Percentiles rank a stretch among this genome's conserved stretches.
Conservation (phyloP, 2,113 vertebrate genomes). For the Aptenodytes forsteri region DNA sequence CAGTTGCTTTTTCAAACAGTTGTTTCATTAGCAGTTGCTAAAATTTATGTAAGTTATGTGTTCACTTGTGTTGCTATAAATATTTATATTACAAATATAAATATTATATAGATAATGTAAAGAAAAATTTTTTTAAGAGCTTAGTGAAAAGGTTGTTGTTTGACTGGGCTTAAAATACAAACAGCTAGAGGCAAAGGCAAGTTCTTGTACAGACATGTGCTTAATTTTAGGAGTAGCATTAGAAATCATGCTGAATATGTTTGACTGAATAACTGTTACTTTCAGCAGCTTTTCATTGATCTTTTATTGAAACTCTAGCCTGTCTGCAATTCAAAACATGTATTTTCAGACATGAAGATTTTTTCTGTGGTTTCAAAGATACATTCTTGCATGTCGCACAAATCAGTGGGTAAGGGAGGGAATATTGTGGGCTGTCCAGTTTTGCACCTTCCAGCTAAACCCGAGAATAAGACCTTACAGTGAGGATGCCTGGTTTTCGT, state of each 20-base stretch:
- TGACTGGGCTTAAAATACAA: not conserved
- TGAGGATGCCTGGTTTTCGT: not conserved
- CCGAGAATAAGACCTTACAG: not conserved
- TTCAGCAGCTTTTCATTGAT: not conserved
- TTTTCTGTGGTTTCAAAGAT: not conserved
- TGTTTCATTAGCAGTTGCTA: not conserved
- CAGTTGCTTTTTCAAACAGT: not conserved
- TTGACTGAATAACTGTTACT: not conserved
- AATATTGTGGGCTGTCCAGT: not conserved
- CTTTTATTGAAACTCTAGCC: not conserved
- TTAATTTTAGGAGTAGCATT: not conserved
- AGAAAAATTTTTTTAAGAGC: not conserved
- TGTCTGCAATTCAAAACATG: not conserved
- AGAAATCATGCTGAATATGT: not conserved
- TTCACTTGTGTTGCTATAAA: not conserved
- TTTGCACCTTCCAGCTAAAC: not conserved
- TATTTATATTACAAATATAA: not conserved
- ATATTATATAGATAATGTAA: not conserved
- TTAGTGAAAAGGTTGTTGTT: not conserved
- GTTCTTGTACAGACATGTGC: conserved; percentile 1
- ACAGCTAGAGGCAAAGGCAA: conserved; percentile 10
- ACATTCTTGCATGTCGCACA: not conserved
- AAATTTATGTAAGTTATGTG: not conserved
- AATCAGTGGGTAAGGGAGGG: not conserved
- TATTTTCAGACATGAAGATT: not conserved